Evolutionary conservation across 1,140 invertebrate species (phyloP), one percentile per base, ranked within the genome.

Genomic region (Pogonus chalceus): DNA sequence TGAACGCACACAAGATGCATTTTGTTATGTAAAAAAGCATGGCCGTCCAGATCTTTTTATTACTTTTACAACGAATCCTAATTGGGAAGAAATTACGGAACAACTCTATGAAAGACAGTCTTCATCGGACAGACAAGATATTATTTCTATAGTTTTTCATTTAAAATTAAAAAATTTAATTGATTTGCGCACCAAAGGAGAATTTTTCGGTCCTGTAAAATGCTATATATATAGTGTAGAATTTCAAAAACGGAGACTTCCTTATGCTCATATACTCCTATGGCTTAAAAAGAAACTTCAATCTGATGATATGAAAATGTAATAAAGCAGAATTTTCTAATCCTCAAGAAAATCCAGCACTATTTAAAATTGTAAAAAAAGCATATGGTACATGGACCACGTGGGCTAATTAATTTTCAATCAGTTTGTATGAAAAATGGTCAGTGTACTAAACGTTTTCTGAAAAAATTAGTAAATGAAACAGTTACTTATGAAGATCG

Each of bases 191-290:
- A 63, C 9, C 10, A 20, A 20, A 23, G 20, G 2, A 23, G 10
- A 10, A 9, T 7, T 20, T 10, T 67, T 69, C 56, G 69, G 73
- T 14, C 47, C 56, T 23, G 56, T 62, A 31, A 23, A 53, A n/a
- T 69, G 67, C 23, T 66, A 60, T 24, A 60, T 73, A 56, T 70
- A 71, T 56, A 58, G 62, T n/a, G 61, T 75, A n/a, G 73, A 78
- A 59, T 78, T 68, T 56, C 75, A 78, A 58, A 78, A 78, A 60
- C 58, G 70, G 57, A 73, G 73, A 2, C 55, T 74, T n/a, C 72
- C 74, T 1, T 71, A 77, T 63, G 56, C 58, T 2, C 75, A 77
- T 58, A 67, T 76, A 35, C 56, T 76, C 9, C 2, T 76, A 10
- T 68, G 62, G 43, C 58, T 67, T 39, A 47, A 20, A 2, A 69